Conservation (phyloP, 1,140 invertebrate species). For the Drosophila baimaii region DNA sequence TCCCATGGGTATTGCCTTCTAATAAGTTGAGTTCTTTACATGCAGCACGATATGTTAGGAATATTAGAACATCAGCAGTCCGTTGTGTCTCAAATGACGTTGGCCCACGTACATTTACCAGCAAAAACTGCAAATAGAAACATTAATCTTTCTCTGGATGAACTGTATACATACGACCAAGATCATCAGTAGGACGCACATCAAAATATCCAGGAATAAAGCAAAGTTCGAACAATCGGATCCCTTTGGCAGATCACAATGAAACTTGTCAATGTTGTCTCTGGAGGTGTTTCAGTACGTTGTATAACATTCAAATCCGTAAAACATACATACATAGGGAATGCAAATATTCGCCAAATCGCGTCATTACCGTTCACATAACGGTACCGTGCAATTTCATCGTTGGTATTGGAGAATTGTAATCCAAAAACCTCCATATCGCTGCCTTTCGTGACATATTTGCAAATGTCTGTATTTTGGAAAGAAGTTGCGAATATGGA, state of each 20-base stretch:
- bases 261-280: conserved; percentile 74
- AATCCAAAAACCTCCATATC: too few species aligned
- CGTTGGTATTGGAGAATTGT: too few species aligned
- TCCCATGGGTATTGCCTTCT: conserved; percentile 70
- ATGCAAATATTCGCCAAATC: too few species aligned
- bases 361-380: too few species aligned
- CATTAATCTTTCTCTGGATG: too few species aligned
- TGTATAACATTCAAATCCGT: conserved; percentile 60
- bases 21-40: conserved; percentile 77
- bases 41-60: conserved; percentile 79
- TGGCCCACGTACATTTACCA: conserved; percentile 81
- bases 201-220: too few species aligned
- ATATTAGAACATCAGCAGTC: conserved; percentile 81
- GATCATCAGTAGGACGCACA: too few species aligned
- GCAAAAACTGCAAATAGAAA: conserved; percentile 83
- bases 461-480: too few species aligned
- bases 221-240: conserved; percentile 62
- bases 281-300: conserved; percentile 12
- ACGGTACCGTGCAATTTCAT: too few species aligned
- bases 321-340: too few species aligned
- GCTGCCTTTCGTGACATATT: too few species aligned
- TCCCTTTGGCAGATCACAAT: conserved; percentile 55
- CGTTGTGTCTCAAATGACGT: conserved; percentile 79
- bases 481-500: conserved; percentile 21
- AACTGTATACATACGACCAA: too few species aligned